phyloP scores from a whole-genome alignment of 2,797 vertebrate species.

The Chaetodon trifasciatus region DNA sequence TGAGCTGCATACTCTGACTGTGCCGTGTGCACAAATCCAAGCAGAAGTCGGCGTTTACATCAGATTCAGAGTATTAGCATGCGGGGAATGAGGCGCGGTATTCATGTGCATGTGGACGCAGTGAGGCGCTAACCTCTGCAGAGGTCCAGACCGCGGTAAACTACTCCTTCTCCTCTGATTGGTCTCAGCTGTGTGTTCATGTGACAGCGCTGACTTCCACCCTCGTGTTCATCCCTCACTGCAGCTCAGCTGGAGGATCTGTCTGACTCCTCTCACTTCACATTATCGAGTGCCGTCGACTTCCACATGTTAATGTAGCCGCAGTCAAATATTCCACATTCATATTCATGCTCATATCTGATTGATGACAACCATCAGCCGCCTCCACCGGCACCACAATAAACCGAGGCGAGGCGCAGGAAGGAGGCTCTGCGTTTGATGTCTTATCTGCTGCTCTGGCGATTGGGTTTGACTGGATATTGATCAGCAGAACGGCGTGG shows the following conservation, averaged over 20 bases:
- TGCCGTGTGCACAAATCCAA: too few relatives aligned
- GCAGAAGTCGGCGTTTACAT: too few relatives aligned
- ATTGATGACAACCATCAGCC: slow-evolving; percentile 42
- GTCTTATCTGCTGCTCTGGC: slow-evolving; percentile 31
- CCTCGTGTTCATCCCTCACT: slow-evolving; percentile 13
- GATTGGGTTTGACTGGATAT: slow-evolving; percentile 17
- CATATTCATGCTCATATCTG: slow-evolving; percentile 49
- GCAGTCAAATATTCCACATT: slow-evolving; percentile 35
- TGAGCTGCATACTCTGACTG: too few relatives aligned
- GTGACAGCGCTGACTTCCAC: slow-evolving; percentile 28
- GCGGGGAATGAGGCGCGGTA: too few relatives aligned
- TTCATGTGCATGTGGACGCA: too few relatives aligned
- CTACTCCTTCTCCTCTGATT: too few relatives aligned
- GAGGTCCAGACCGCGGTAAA: too few relatives aligned
- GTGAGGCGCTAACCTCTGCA: too few relatives aligned
- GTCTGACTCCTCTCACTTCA: slow-evolving; percentile 33
- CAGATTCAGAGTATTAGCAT: too few relatives aligned
- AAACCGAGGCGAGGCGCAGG: slow-evolving; percentile 2
- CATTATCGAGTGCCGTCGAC: slow-evolving; percentile 28
- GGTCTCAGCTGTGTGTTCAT: slow-evolving; percentile 28
- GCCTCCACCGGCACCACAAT: background rate
- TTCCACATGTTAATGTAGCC: slow-evolving; percentile 17
- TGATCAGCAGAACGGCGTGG: slow-evolving; percentile 26
- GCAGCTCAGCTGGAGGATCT: slow-evolving; percentile 24
- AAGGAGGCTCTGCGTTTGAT: slow-evolving; percentile 29